Base-by-base conservation (phyloP, 1,140 invertebrate species). In the Pogonomyrmex californicus region DNA sequence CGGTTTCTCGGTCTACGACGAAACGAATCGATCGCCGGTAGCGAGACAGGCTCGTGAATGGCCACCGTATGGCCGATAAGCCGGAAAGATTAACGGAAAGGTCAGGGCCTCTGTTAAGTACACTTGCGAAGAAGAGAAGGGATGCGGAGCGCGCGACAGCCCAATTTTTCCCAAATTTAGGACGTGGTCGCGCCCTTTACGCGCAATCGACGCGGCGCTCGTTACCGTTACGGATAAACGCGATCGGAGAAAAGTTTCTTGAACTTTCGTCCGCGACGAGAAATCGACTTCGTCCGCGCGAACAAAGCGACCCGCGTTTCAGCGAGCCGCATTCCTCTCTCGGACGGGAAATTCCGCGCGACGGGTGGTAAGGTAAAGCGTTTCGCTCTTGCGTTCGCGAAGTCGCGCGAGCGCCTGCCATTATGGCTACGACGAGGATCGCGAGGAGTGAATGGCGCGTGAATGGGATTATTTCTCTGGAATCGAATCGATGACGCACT, bases 391-490 rank as follows among this genome's bases (percentile, higher is more conserved):
- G 17, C 36, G 63, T 6, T 36, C 63, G 17, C 38, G 68, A 73
- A 73, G 75, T 83, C 44, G 79, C 68, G 47, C 62, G 76, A 63
- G 44, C 47, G 30, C 66, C 23, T 60, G 54, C 54, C 68, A 81
- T 81, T 70, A 70, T 44, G 23, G 49, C 38, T 4, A 47, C n/a
- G 36, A 41, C 62, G 63, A 23, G 23, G 23, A 81, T 68, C 33
- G 77, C 66, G 33, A 71, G 54, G 56, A 83, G 79, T 83, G 79
- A 83, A 71, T 82, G 78, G 78, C 78, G 51, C 65, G 78, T 82
- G 78, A 82, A 83, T 83, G 79, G 79, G 68, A 83, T 79, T 86
- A 65, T 58, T 86, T 86, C 75, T 86, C 36, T 23, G 60, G 76
- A 66, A 79, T 78, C 60, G 76, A 86, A 86, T 79, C 51, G 75